phyloP scores from a whole-genome alignment of 1,140 invertebrate species.

The Ceratosolen solmsi region DNA sequence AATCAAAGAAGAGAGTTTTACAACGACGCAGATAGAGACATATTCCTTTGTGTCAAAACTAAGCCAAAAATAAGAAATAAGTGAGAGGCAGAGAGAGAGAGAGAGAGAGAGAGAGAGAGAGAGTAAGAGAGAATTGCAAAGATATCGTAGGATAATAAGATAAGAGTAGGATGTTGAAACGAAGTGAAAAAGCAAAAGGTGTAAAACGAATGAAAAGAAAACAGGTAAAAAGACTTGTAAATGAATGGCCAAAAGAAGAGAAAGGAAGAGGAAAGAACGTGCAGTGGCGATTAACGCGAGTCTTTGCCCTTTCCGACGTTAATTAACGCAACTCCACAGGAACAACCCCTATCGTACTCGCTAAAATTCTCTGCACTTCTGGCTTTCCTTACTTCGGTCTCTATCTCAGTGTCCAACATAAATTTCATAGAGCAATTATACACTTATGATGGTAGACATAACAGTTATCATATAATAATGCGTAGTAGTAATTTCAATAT shows the following conservation, averaged over 20 bases:
- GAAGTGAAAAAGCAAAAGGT: not conserved
- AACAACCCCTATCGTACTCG: conserved; percentile 9
- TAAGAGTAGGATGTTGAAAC: not conserved
- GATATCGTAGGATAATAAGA: not conserved
- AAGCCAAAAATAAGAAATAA: not conserved
- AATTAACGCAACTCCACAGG: conserved; percentile 30
- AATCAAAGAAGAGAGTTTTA: not conserved
- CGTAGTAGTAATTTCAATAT: no score
- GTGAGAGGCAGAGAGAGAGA: not conserved
- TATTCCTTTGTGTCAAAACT: not conserved
- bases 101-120: not conserved
- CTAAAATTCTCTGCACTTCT: not conserved
- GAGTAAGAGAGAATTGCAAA: not conserved
- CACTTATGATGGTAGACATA: no score
- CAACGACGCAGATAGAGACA: no score
- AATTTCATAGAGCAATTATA: conserved; percentile 14
- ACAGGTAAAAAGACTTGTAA: not conserved
- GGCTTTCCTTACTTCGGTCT: not conserved
- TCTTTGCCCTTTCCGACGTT: conserved; percentile 35
- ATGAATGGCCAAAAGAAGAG: not conserved
- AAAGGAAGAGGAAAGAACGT: not conserved
- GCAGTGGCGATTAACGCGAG: conserved; percentile 20
- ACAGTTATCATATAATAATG: no score
- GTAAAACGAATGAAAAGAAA: not conserved
- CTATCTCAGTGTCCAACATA: not conserved